Evolutionary conservation across 2,113 vertebrate species (phyloP).

Genomic region (Origma solitaria): DNA sequence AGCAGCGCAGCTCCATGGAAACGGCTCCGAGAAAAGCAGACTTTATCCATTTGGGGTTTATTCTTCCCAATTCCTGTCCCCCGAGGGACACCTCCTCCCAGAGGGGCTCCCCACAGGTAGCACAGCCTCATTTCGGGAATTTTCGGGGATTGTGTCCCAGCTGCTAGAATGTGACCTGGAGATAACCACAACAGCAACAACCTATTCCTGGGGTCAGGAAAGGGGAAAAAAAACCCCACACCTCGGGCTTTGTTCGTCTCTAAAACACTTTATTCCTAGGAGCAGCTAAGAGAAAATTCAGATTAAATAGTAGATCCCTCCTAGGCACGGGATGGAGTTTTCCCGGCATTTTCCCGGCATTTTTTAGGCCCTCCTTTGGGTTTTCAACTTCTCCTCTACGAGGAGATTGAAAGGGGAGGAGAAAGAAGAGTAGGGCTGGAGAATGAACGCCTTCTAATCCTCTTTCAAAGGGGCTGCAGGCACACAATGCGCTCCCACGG

Average conservation of each 20-base stretch:
- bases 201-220: neutral
- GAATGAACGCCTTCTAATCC: slow-evolving; percentile 67
- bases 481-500: slow-evolving; percentile 67
- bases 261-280: neutral
- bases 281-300: neutral
- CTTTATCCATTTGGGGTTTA: rapidly evolving
- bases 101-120: neutral
- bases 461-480: slow-evolving; percentile 59
- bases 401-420: slow-evolving; percentile 39
- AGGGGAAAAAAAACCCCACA: neutral
- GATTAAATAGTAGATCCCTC: neutral
- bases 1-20: neutral
- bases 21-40: neutral
- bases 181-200: neutral
- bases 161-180: neutral
- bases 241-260: neutral
- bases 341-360: too few species aligned
- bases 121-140: neutral
- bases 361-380: neutral
- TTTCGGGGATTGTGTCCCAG: neutral
- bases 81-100: neutral
- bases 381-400: neutral
- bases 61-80: neutral
- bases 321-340: neutral
- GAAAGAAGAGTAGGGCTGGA: slow-evolving; percentile 22